Evolutionary conservation across 2,797 vertebrate species (phyloP), one percentile per base, ranked within the genome.

Genomic region (Bryconaethiops microstoma): DNA sequence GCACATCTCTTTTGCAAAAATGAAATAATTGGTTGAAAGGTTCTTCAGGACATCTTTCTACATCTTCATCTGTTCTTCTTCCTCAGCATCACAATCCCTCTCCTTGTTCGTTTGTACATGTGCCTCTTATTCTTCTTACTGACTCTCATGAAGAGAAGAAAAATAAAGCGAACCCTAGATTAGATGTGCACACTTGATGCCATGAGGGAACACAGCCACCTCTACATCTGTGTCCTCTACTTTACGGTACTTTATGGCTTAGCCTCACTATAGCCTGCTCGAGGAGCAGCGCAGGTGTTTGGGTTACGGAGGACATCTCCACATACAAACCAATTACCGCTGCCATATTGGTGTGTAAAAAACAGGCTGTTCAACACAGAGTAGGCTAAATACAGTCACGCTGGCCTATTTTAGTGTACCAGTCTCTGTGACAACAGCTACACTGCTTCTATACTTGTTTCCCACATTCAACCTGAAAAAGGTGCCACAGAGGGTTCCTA

Each of bases 291-390:
- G 19, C 64, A 67, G 64, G 64, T 68, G 82, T 83, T 74, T 50
- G 52, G 68, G 80, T 50, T 69, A 77, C 60, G 63, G 77, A 80
- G 78, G 42, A 80, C 67, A 74, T 74, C 79, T 78, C 60, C 77
- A 74, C 78, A 39, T 19, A 77, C 71, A 57, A 63, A 69, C 78
- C 82, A 84, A 84, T 80, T 78, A 84, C 78, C 21, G 55, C 74
- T 76, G 68, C 69, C 63, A 48, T 14, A 67, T 68, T 74, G 74
- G 68, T 77, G 73, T 16, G 70, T 69, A 29, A 77, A 81, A 83
- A 74, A 23, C 74, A 60, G 52, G 68, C 73, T 70, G 63, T 68
- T 71, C 65, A 79, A 72, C 67, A 74, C 50, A 62, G 74, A 68
- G 21, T 63, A 55, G 65, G 60, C 65, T 84, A 69, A 84, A 71